Evolutionary conservation across 1,140 invertebrate genomes (phyloP).

Genomic region (Lordiphosa collinella): DNA sequence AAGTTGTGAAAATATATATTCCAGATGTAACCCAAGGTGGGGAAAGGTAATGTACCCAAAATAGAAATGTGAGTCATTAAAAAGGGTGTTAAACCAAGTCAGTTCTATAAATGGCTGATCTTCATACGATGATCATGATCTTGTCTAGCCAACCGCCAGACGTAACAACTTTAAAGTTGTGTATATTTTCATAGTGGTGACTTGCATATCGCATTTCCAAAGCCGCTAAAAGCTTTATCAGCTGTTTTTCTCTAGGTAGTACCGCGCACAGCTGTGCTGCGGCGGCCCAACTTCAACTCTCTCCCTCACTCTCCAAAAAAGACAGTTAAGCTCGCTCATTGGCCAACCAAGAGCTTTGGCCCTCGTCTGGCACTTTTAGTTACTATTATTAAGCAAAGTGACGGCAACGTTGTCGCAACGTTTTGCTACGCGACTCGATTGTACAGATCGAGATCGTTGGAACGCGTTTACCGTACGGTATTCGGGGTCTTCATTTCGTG

Average conservation of each 20-base stretch:
- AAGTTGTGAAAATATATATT: neutral
- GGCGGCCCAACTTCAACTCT: slow-evolving; percentile 1
- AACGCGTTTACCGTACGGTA: slow-evolving; percentile 9
- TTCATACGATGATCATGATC: no score
- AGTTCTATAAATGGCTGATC: no score
- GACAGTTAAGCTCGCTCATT: slow-evolving; percentile 28
- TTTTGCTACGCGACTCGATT: slow-evolving; percentile 33
- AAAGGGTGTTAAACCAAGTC: no score
- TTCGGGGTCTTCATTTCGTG: slow-evolving; percentile 8
- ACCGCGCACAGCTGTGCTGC: slow-evolving; percentile 10
- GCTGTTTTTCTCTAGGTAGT: slow-evolving; percentile 34
- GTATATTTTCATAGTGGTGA: neutral
- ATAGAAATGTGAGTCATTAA: no score
- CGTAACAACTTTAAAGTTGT: neutral
- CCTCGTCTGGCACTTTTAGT: slow-evolving; percentile 37
- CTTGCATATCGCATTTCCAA: slow-evolving; percentile 9
- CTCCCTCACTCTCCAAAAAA: slow-evolving; percentile 2
- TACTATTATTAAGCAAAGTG: slow-evolving; percentile 70
- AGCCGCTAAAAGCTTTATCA: slow-evolving; percentile 38
- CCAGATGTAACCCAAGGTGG: no score
- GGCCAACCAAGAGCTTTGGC: slow-evolving; percentile 48
- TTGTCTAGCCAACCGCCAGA: no score
- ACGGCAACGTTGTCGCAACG: slow-evolving; percentile 58
- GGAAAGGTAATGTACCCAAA: no score
- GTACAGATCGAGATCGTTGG: slow-evolving; percentile 33